Evolutionary conservation across 2,888 invertebrate species (phyloP).

Genomic region (Petrophora chlorosata): DNA sequence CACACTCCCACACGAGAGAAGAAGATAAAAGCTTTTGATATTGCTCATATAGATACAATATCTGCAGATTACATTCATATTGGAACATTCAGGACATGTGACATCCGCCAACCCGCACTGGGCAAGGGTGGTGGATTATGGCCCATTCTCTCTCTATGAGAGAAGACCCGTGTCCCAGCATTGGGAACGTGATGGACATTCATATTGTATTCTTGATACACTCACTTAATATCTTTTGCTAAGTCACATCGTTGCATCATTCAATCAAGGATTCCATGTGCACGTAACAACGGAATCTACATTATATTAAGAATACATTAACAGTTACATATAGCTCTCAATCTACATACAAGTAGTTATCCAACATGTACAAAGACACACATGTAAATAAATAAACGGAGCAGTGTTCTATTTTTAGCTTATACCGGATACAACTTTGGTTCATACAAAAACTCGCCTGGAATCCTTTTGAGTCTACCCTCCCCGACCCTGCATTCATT

Average conservation of each 20-base stretch:
- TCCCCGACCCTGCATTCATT: constrained; percentile 62
- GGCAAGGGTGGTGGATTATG: too few relatives aligned
- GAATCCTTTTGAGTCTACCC: constrained; percentile 60
- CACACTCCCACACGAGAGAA: too few relatives aligned
- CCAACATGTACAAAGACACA: background rate
- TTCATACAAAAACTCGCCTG: constrained; percentile 47
- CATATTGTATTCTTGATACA: constrained; percentile 12
- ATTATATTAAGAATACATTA: constrained; percentile 2
- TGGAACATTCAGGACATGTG: too few relatives aligned
- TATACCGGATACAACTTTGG: constrained; percentile 30
- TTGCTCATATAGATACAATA: constrained; percentile 1
- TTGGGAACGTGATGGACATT: too few relatives aligned
- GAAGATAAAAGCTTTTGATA: too few relatives aligned
- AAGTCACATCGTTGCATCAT: constrained; percentile 57
- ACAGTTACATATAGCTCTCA: constrained; percentile 19
- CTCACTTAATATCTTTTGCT: constrained; percentile 12
- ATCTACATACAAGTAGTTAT: background rate
- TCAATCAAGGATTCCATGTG: constrained; percentile 52
- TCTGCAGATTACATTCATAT: too few relatives aligned
- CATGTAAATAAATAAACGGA: constrained; percentile 16
- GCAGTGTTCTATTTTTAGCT: constrained; percentile 18
- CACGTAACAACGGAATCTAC: constrained; percentile 16
- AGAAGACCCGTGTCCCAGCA: too few relatives aligned
- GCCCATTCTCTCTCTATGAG: too few relatives aligned
- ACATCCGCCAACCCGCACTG: too few relatives aligned